These are phyloP conservation scores for Holacanthella duospinosa DNA, from an alignment of 2,888 invertebrate species.

Conservation along the genomic window DNA sequence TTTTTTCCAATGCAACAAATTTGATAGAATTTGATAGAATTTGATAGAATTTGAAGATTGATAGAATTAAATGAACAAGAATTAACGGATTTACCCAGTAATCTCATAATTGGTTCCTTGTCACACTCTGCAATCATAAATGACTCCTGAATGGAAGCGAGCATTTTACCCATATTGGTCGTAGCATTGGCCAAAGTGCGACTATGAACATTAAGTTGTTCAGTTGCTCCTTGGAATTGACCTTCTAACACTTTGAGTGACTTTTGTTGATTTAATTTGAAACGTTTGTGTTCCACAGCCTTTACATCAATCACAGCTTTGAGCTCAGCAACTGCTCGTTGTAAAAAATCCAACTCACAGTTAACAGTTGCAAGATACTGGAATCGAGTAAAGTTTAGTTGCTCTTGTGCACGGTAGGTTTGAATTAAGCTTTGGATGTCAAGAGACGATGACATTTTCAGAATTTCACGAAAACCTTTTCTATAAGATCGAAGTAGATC, in stretches of 20 bases:
- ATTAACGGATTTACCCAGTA: background rate
- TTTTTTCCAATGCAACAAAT: too few species aligned
- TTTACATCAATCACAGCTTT: background rate
- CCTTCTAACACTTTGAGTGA: background rate
- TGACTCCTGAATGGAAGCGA: background rate
- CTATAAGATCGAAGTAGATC: slow-evolving; percentile 17
- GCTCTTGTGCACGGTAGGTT: slow-evolving; percentile 13
- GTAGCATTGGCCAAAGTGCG: background rate
- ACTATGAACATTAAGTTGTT: background rate
- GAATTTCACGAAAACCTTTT: slow-evolving; percentile 18
- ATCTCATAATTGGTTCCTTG: background rate
- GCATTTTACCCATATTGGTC: background rate
- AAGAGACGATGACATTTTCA: slow-evolving; percentile 16
- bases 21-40: too few species aligned
- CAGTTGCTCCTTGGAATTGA: background rate
- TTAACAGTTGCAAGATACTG: slow-evolving; percentile 14
- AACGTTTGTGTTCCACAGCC: background rate
- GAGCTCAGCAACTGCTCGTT: background rate
- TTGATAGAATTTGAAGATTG: too few species aligned
- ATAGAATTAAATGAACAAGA: too few species aligned
- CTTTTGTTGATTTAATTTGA: background rate
- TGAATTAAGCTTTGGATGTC: slow-evolving; percentile 21
- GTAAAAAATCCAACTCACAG: slow-evolving; percentile 9
- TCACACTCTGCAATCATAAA: background rate
- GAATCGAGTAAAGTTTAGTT: slow-evolving; percentile 12